A percentile compares a stretch with the other conserved stretches of the same genome.
Evolutionary conservation across 2,113 vertebrate species (phyloP).

Genomic region (Heteronetta atricapilla): DNA sequence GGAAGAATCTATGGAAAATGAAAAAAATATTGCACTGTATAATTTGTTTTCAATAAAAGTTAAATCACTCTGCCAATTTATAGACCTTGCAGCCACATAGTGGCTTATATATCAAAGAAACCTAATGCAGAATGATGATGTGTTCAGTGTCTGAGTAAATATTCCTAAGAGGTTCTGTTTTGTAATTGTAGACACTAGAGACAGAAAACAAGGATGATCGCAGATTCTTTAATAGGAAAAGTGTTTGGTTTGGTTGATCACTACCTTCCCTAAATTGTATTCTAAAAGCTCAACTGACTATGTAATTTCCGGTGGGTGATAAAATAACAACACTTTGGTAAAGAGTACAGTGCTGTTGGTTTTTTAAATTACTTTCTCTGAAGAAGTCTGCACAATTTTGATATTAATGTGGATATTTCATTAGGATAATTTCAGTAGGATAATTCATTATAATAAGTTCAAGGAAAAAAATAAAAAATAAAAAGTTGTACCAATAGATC

Average conservation of each 20-base stretch:
- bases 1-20: neutral
- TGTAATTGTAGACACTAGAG: neutral
- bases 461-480: no score
- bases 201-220: neutral
- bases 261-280: neutral
- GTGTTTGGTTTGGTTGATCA: neutral
- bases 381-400: neutral
- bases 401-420: neutral
- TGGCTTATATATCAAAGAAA: neutral
- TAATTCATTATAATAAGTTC: neutral
- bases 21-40: neutral
- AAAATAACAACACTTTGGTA: neutral
- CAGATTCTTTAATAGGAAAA: neutral
- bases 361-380: neutral
- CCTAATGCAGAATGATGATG: neutral
- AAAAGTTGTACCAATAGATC: neutral
- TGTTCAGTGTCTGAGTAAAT: neutral
- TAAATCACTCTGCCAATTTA: neutral
- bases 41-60: neutral
- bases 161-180: neutral
- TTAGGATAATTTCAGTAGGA: neutral
- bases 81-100: neutral
- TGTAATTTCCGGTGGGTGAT: neutral
- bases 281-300: neutral
- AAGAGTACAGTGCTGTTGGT: neutral